These are phyloP conservation scores for Drosophila mulleri DNA, from an alignment of 2,888 invertebrate genomes.

Conservation along the genomic window DNA sequence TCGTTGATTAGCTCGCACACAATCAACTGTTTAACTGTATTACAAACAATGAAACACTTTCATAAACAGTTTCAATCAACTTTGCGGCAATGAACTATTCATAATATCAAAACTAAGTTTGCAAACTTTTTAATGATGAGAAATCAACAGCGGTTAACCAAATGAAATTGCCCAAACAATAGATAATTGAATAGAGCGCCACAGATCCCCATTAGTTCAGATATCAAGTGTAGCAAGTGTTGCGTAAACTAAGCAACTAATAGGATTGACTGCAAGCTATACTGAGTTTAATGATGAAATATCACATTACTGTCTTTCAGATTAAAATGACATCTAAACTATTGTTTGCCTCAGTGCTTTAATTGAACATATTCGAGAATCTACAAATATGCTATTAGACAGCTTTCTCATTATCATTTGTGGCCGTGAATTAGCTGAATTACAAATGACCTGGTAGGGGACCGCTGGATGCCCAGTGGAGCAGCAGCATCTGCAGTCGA, in stretches of 20 bases:
- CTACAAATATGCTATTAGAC: constrained; percentile 60
- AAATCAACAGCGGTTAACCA: constrained; percentile 19
- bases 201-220: no score
- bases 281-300: neutral
- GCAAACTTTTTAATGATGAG: constrained; percentile 30
- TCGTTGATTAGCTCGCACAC: neutral
- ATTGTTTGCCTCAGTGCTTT: neutral
- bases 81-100: constrained; percentile 43
- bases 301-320: neutral
- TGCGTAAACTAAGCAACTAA: neutral
- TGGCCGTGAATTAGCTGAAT: constrained; percentile 49
- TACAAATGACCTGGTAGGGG: constrained; percentile 10
- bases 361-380: constrained; percentile 35
- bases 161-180: constrained; percentile 5
- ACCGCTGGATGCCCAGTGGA: constrained; percentile 1
- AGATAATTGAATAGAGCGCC: neutral
- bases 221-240: no score
- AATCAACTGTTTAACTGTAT: constrained; percentile 8
- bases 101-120: constrained; percentile 42
- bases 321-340: neutral
- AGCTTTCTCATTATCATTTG: constrained; percentile 50
- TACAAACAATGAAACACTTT: constrained; percentile 29
- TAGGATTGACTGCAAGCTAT: no score
- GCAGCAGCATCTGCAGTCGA: neutral
- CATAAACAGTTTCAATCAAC: constrained; percentile 38